These are phyloP conservation scores for Chrysodeixis includens DNA, from an alignment of 2,888 invertebrate species.

Conservation along the genomic window DNA sequence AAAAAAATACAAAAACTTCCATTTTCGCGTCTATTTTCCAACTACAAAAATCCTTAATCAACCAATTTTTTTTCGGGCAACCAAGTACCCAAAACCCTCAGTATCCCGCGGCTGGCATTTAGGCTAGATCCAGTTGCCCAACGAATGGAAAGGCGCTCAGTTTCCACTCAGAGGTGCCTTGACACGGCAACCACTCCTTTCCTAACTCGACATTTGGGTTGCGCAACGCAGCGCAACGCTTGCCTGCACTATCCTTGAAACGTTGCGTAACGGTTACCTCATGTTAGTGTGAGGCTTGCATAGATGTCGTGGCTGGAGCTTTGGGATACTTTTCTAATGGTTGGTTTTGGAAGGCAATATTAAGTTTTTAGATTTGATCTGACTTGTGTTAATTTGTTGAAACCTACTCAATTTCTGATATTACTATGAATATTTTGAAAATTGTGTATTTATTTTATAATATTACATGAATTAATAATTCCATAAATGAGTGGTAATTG, in stretches of 20 bases:
- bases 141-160: slow-evolving; percentile 77
- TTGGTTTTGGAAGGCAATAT: too few species aligned
- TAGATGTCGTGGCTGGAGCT: slow-evolving; percentile 54
- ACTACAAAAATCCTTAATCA: not conserved
- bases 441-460: too few species aligned
- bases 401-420: too few species aligned
- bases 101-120: slow-evolving; percentile 65
- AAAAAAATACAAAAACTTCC: not conserved
- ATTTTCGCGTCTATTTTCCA: not conserved
- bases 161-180: slow-evolving; percentile 67
- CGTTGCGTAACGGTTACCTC: slow-evolving; percentile 67
- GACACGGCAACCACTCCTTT: slow-evolving; percentile 80
- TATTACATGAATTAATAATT: too few species aligned
- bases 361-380: too few species aligned
- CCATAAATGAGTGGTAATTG: too few species aligned
- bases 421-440: too few species aligned
- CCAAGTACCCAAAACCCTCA: slow-evolving; percentile 14
- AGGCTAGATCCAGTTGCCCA: slow-evolving; percentile 77
- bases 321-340: slow-evolving; percentile 18
- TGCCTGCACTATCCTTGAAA: slow-evolving; percentile 67
- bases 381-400: too few species aligned
- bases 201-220: slow-evolving; percentile 82
- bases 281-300: slow-evolving; percentile 40
- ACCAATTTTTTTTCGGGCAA: not conserved
- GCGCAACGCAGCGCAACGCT: slow-evolving; percentile 64